phyloP scores from a whole-genome alignment of 1,140 invertebrate genomes.

The Zaprionus kolodkinae region DNA sequence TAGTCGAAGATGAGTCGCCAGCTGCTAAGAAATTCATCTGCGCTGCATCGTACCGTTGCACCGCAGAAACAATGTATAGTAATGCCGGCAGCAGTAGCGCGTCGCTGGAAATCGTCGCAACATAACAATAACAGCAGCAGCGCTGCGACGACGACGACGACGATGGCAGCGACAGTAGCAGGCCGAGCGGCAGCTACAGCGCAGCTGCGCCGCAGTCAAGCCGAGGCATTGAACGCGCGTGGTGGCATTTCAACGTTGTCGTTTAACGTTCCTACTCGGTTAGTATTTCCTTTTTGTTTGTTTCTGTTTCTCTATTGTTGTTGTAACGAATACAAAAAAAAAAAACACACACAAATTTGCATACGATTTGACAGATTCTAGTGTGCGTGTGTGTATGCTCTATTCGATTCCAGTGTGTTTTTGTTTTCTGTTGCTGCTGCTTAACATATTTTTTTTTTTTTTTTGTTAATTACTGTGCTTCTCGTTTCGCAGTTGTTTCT shows the following conservation, averaged over 20 bases:
- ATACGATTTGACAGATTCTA: neutral
- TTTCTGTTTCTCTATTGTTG: neutral
- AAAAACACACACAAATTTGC: slow-evolving; percentile 16
- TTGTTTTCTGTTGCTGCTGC: slow-evolving; percentile 13
- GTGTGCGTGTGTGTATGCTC: neutral
- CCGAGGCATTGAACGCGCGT: slow-evolving; percentile 62
- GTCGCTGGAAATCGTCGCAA: slow-evolving; percentile 74
- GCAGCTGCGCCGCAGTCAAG: slow-evolving; percentile 51
- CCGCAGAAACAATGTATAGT: slow-evolving; percentile 49
- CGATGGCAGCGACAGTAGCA: slow-evolving; percentile 31
- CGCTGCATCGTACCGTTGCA: slow-evolving; percentile 36
- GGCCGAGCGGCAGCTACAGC: slow-evolving; percentile 39
- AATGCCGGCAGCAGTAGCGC: slow-evolving; percentile 43
- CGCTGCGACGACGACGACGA: slow-evolving; percentile 28
- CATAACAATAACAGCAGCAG: slow-evolving; percentile 59
- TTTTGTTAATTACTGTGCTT: slow-evolving; percentile 1
- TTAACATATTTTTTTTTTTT: neutral
- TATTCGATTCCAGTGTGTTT: slow-evolving; percentile 1
- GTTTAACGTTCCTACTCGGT: slow-evolving; percentile 63
- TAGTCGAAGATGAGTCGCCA: slow-evolving; percentile 44
- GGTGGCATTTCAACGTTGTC: slow-evolving; percentile 64
- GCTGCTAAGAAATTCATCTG: slow-evolving; percentile 38
- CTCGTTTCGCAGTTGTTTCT: slow-evolving; percentile 23
- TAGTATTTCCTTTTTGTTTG: slow-evolving; percentile 36
- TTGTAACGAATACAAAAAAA: slow-evolving; percentile 2